Conservation (phyloP, 1,140 invertebrate species). For the Drosophila eugracilis region DNA sequence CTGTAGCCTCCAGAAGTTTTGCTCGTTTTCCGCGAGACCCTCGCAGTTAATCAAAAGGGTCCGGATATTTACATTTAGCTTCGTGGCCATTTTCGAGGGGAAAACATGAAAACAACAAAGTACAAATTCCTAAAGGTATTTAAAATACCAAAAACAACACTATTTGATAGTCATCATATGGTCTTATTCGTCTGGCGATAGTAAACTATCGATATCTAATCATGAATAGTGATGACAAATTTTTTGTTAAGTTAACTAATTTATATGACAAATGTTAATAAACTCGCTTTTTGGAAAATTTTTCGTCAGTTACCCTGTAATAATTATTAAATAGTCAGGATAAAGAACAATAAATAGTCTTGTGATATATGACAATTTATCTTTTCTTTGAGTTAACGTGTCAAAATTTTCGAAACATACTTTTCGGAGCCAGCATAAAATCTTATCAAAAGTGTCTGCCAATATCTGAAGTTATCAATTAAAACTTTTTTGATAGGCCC, state of each 20-base stretch:
- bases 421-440: conserved; percentile 3
- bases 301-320: too few species aligned
- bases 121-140: conserved; percentile 2
- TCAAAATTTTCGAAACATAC: too few species aligned
- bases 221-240: not conserved
- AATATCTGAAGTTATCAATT: conserved; percentile 43
- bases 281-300: too few species aligned
- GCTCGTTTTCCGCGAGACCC: conserved; percentile 89
- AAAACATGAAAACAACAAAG: conserved; percentile 61
- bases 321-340: not conserved
- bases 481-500: conserved; percentile 16
- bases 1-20: conserved; percentile 89
- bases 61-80: conserved; percentile 90
- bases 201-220: not conserved
- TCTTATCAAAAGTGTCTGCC: conserved; percentile 26
- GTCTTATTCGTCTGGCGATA: not conserved
- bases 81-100: conserved; percentile 83
- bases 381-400: too few species aligned
- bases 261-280: too few species aligned
- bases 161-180: not conserved
- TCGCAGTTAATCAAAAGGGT: conserved; percentile 90
- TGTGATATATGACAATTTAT: too few species aligned
- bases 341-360: too few species aligned
- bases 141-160: not conserved
- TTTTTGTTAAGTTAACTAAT: too few species aligned